Conservation (phyloP, 35 echinoderm and acorn worm genomes). For the Lytechinus variegatus region DNA sequence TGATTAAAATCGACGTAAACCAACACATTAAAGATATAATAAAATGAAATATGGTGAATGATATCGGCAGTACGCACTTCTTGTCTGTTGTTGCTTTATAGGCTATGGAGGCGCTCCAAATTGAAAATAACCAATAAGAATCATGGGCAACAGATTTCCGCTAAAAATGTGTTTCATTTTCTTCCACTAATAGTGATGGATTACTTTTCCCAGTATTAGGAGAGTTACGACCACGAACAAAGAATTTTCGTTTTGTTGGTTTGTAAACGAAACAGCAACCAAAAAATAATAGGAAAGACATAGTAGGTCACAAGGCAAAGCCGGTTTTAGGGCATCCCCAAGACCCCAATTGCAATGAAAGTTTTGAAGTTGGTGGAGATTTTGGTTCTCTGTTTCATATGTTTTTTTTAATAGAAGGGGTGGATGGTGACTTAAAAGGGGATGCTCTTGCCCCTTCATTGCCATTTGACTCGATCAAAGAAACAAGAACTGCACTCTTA, state of each 20-base stretch:
- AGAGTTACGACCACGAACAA: not conserved
- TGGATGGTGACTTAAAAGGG: not conserved
- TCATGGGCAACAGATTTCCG: not conserved
- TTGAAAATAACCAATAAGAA: not conserved
- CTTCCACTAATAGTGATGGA: not conserved
- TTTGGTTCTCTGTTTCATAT: not conserved
- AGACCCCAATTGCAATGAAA: not conserved
- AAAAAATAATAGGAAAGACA: not conserved
- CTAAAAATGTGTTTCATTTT: not conserved
- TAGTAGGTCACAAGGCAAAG: slow-evolving; percentile 40
- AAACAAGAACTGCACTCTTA: not conserved
- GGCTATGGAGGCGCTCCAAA: not conserved
- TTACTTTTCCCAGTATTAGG: not conserved
- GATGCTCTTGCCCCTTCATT: slow-evolving; percentile 29
- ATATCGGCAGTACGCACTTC: slow-evolving; percentile 32
- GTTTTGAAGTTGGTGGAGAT: not conserved
- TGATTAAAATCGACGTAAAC: not conserved
- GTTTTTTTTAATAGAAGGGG: not conserved
- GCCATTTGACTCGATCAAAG: slow-evolving; percentile 31
- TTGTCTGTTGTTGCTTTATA: slow-evolving; percentile 4
- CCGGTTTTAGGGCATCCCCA: slow-evolving; percentile 33
- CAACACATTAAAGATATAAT: not conserved
- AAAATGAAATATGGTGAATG: not conserved
- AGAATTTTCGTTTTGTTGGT: not conserved
- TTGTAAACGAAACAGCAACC: not conserved